Conservation (phyloP, 2,797 vertebrate genomes). For the Neopelma chrysocephalum region DNA sequence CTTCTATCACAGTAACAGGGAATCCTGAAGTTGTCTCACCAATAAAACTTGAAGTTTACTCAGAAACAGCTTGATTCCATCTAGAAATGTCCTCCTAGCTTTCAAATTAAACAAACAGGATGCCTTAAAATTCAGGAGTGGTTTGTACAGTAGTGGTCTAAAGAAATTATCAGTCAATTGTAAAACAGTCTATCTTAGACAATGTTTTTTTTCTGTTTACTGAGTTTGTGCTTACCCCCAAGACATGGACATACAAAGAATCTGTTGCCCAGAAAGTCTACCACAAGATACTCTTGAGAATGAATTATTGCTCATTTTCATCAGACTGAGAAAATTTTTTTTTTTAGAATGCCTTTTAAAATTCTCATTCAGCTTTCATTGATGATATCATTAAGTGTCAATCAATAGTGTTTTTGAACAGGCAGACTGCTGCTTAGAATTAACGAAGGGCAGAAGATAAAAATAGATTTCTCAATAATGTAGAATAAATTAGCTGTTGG, state of each 20-base stretch:
- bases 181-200: background rate
- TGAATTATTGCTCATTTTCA: background rate
- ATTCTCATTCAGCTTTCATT: background rate
- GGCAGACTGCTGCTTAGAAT: background rate
- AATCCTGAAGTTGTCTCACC: background rate
- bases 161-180: background rate
- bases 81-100: background rate
- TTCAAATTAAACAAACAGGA: background rate
- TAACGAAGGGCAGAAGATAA: background rate
- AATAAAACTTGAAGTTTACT: background rate
- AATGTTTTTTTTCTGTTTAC: background rate
- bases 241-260: background rate
- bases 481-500: background rate
- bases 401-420: background rate
- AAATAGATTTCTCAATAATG: conserved; percentile 29
- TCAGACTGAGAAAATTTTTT: background rate
- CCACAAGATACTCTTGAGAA: background rate
- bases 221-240: background rate
- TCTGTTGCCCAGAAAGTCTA: background rate
- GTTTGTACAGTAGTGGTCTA: background rate
- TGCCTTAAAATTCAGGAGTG: background rate
- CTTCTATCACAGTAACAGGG: background rate
- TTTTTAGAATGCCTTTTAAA: background rate
- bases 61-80: background rate
- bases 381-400: background rate